Conservation (phyloP, 1,140 invertebrate genomes). For the Formica exsecta region DNA sequence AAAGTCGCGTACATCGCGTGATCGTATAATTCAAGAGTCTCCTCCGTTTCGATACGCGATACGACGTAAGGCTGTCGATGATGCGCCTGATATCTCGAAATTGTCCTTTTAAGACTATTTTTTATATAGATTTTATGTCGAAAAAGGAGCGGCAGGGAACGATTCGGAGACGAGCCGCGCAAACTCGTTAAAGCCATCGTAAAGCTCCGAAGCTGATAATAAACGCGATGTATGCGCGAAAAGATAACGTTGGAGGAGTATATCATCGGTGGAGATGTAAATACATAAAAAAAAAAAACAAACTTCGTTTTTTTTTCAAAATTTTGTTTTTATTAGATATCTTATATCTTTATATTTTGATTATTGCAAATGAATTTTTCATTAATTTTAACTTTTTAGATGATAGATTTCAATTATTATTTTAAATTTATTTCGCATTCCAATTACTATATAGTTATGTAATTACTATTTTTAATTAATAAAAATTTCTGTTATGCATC, state of each 20-base stretch:
- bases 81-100: neutral
- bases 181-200: conserved; percentile 46
- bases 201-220: conserved; percentile 31
- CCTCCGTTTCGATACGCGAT: neutral
- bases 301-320: no score
- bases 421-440: no score
- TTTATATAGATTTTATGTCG: conserved; percentile 14
- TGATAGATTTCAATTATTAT: no score
- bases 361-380: no score
- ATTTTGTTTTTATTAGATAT: no score
- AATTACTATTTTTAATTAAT: no score
- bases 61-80: neutral
- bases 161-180: neutral
- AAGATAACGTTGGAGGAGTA: conserved; percentile 26
- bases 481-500: no score
- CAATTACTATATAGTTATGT: no score
- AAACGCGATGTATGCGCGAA: neutral
- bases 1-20: conserved; percentile 4
- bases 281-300: no score
- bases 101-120: neutral
- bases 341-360: no score
- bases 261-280: neutral
- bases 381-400: no score
- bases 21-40: neutral
- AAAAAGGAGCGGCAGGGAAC: conserved; percentile 9